These are phyloP conservation scores for Drosophila tani DNA, from an alignment of 1,140 invertebrate species.

Conservation along the genomic window DNA sequence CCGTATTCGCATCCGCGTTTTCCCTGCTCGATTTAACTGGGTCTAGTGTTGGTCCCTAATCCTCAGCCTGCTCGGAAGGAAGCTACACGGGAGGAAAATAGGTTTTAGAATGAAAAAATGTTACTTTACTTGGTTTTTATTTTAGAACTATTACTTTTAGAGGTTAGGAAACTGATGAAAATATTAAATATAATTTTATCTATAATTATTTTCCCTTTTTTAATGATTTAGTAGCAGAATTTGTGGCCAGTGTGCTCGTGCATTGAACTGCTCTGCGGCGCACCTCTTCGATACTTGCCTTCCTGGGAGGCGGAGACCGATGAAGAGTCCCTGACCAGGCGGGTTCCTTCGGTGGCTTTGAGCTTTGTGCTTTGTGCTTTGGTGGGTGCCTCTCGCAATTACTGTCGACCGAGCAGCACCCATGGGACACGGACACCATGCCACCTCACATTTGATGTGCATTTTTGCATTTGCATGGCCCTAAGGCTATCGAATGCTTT, in stretches of 20 bases:
- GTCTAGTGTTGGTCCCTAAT: conserved; percentile 24
- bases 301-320: conserved; percentile 23
- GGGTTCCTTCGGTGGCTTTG: conserved; percentile 22
- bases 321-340: conserved; percentile 47
- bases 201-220: not conserved
- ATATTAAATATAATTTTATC: not conserved
- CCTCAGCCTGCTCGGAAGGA: not conserved
- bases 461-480: conserved; percentile 66
- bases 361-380: conserved; percentile 21
- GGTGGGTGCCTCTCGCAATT: conserved; percentile 59
- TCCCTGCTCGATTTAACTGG: conserved; percentile 64
- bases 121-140: not conserved
- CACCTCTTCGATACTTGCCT: conserved; percentile 64
- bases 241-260: conserved; percentile 40
- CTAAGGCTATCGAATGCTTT: conserved; percentile 70
- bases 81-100: not conserved
- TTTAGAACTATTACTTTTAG: not conserved
- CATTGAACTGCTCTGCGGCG: conserved; percentile 66
- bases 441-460: conserved; percentile 53
- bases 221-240: too few species aligned
- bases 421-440: conserved; percentile 1
- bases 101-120: not conserved
- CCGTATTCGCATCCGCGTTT: conserved; percentile 29
- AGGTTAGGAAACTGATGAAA: too few species aligned
- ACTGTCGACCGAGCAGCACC: conserved; percentile 36